Evolutionary conservation across 1,140 invertebrate genomes (phyloP), one percentile per base, ranked within the genome.

Genomic region (Uloborus diversus): DNA sequence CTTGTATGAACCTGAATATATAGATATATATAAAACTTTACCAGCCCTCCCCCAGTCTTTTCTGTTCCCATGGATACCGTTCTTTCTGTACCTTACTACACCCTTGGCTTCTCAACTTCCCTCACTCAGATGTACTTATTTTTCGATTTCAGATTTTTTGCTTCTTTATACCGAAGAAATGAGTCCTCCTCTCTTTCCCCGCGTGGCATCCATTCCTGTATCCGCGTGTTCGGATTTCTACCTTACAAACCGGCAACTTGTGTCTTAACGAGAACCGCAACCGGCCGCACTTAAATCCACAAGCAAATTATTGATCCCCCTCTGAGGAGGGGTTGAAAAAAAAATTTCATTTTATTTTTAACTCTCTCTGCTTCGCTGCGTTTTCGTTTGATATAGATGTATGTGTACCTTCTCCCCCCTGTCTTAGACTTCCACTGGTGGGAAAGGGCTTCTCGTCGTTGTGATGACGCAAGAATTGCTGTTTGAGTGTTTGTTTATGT

Each of bases 121-220:
- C 57, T 37, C 66, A 65, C 73, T 76, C 61, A 66, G 73, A 65
- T 76, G 73, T 76, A 76, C 73, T 76, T 76, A 76, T 76, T 76
- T 76, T 76, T 76, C 73, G 73, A 76, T 76, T 76, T 76, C 73
- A 66, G 61, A 56, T 65, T 76, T 76, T 76, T 76, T 76, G n/a
- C 32, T 75, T 32, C 64, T 75, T 75, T 75, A 11, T 73, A 5
- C 57, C 27, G 23, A 53, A 76, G 49, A 56, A 42, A 17, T 7
- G 37, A 42, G 7, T 17, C 27, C 30, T n/a, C 33, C 61, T 42
- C n/a, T 25, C 25, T 27, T 33, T 25, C 32, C 13, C 14, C 7
- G 13, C 61, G 32, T n/a, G 49, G 30, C 33, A 65, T 42, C 73
- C 65, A 76, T 76, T 76, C 73, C 25, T 76, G 71, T 64, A 37